Percentiles rank a stretch among this genome's conserved stretches.
Evolutionary conservation across 2,797 vertebrate genomes (phyloP).

Genomic region (Benthosema pterotum): DNA sequence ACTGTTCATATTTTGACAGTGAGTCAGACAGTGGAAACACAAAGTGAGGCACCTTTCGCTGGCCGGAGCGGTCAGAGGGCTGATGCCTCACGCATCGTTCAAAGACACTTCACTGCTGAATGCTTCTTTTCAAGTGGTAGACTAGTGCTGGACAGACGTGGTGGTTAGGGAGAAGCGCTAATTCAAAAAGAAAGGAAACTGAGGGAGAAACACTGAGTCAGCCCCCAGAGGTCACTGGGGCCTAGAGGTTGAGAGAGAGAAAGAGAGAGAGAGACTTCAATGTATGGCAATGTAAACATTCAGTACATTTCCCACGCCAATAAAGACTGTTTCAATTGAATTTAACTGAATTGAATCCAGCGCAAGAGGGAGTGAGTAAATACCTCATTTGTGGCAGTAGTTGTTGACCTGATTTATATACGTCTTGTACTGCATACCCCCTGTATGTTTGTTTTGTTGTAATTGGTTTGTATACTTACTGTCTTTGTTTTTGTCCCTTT

Average conservation of each 20-base stretch:
- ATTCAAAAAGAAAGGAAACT: slow-evolving; percentile 28
- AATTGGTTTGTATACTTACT: too few species aligned
- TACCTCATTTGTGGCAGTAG: too few species aligned
- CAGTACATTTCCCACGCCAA: too few species aligned
- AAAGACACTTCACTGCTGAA: slow-evolving; percentile 18
- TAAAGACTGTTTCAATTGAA: not conserved
- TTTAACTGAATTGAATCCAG: not conserved
- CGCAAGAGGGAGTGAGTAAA: not conserved
- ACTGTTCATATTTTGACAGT: slow-evolving; percentile 27
- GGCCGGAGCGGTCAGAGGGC: not conserved
- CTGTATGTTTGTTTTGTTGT: too few species aligned
- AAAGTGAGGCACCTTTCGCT: slow-evolving; percentile 13
- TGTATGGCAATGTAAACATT: too few species aligned
- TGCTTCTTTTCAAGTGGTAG: slow-evolving; percentile 25
- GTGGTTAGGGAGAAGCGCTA: slow-evolving; percentile 2
- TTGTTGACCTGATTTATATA: too few species aligned
- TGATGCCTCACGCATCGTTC: not conserved
- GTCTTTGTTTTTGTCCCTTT: too few species aligned
- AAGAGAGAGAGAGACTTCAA: too few species aligned
- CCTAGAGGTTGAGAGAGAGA: not conserved
- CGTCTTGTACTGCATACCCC: too few species aligned
- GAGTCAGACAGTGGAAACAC: slow-evolving; percentile 34
- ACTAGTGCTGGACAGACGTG: not conserved
- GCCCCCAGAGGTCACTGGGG: slow-evolving; percentile 19
- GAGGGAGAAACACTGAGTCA: slow-evolving; percentile 34